Percentiles rank a stretch among this genome's conserved stretches.
Conservation (phyloP, 2,797 vertebrate species). For the Notolepis coatsorum region DNA sequence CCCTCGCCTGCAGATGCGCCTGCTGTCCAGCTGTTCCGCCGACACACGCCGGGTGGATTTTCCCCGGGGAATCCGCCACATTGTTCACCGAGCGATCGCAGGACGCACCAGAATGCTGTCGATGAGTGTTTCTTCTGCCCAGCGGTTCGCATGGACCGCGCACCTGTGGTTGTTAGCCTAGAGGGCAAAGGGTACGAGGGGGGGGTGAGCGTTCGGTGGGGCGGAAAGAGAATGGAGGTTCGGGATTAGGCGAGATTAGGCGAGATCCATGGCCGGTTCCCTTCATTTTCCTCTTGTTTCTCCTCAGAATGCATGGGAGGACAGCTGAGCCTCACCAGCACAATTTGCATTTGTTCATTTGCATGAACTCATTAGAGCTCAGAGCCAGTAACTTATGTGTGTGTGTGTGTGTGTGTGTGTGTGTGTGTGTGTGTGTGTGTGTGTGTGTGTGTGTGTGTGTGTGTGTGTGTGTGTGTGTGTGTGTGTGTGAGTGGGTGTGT, state of each 20-base stretch:
- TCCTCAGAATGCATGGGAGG: slow-evolving; percentile 62
- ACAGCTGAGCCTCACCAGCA: slow-evolving; percentile 53
- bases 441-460: slow-evolving; percentile 56
- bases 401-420: slow-evolving; percentile 7
- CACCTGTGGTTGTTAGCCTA: slow-evolving; percentile 73
- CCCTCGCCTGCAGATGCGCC: slow-evolving; percentile 65
- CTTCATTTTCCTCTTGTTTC: slow-evolving; percentile 59
- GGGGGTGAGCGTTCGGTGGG: slow-evolving; percentile 36
- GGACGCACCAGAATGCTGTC: slow-evolving; percentile 77
- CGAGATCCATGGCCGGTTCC: slow-evolving; percentile 45
- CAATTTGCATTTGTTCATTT: slow-evolving; percentile 74
- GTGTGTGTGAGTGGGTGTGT: slow-evolving; percentile 40
- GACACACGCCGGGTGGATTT: slow-evolving; percentile 78
- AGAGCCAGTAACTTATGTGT: slow-evolving; percentile 57
- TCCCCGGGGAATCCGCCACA: slow-evolving; percentile 76
- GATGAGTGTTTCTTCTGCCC: slow-evolving; percentile 76
- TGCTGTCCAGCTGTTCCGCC: slow-evolving; percentile 78
- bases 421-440: slow-evolving; percentile 23
- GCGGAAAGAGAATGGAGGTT: slow-evolving; percentile 67
- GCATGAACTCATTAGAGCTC: slow-evolving; percentile 71
- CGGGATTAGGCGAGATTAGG: slow-evolving; percentile 40
- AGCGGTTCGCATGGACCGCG: slow-evolving; percentile 74
- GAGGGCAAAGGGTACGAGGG: slow-evolving; percentile 51
- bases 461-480: slow-evolving; percentile 37
- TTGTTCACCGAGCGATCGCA: slow-evolving; percentile 81